Evolutionary conservation across 2,797 vertebrate species (phyloP).

Genomic region (Ispidina lecontei): DNA sequence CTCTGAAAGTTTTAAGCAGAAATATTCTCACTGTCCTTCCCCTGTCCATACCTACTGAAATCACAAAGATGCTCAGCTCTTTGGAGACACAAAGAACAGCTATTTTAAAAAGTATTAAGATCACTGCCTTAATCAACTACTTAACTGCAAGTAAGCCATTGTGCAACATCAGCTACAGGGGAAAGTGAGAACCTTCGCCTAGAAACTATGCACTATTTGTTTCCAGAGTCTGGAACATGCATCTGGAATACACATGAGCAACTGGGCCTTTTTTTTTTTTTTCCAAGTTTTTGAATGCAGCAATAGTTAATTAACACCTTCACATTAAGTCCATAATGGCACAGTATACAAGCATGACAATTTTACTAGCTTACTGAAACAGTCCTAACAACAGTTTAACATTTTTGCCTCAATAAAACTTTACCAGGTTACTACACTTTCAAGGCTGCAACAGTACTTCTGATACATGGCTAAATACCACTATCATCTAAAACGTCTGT

Average conservation of each 20-base stretch:
- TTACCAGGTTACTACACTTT: background rate
- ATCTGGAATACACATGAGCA: background rate
- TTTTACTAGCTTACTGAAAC: background rate
- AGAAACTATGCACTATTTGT: background rate
- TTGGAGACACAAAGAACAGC: background rate
- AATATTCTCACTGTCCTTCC: background rate
- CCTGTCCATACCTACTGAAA: background rate
- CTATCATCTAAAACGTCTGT: rapidly evolving
- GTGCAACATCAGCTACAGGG: background rate
- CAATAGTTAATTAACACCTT: background rate
- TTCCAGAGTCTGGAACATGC: background rate
- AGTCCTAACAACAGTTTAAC: background rate
- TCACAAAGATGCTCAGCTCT: background rate
- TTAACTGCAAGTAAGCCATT: background rate
- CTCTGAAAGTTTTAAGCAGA: background rate
- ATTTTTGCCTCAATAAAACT: background rate
- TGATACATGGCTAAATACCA: background rate
- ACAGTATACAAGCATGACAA: background rate
- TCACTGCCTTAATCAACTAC: background rate
- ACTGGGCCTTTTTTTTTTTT: too few relatives aligned
- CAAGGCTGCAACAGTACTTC: background rate
- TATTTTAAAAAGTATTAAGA: background rate
- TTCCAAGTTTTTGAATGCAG: background rate
- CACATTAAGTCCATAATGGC: background rate
- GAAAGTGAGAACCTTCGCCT: background rate